These are phyloP conservation scores for Centroberyx gerrardi DNA, from an alignment of 2,797 vertebrate genomes.

Conservation along the genomic window DNA sequence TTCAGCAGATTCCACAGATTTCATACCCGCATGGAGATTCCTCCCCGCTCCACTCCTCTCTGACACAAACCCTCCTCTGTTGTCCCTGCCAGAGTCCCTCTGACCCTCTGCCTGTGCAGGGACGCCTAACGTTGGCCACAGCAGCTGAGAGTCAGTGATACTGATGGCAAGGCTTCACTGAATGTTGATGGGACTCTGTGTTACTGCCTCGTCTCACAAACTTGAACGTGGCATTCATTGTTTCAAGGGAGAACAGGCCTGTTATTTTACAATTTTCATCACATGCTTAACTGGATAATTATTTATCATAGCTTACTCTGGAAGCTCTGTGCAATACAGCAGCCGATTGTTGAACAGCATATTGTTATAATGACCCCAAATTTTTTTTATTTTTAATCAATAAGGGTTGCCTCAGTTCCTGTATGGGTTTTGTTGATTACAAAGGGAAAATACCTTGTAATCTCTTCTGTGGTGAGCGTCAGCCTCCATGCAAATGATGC, in stretches of 20 bases:
- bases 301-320: not conserved
- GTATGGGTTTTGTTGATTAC: not conserved
- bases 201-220: not conserved
- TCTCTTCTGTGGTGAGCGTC: not conserved
- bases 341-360: too few species aligned
- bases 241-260: not conserved
- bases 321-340: too few species aligned
- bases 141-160: not conserved
- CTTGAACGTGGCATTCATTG: not conserved
- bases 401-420: not conserved
- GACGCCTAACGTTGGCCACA: constrained; percentile 15
- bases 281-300: not conserved
- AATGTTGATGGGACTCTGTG: not conserved
- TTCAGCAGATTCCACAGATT: constrained; percentile 84
- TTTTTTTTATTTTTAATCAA: too few species aligned
- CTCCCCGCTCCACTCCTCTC: constrained; percentile 53
- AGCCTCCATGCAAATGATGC: not conserved
- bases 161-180: not conserved
- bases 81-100: constrained; percentile 42
- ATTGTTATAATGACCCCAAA: too few species aligned
- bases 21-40: constrained; percentile 70
- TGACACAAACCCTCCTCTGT: constrained; percentile 77
- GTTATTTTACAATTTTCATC: not conserved
- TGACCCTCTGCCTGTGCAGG: constrained; percentile 20
- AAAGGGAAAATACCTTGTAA: not conserved